Conservation (phyloP, 2,888 invertebrate species). For the Drosophila barbarae region DNA sequence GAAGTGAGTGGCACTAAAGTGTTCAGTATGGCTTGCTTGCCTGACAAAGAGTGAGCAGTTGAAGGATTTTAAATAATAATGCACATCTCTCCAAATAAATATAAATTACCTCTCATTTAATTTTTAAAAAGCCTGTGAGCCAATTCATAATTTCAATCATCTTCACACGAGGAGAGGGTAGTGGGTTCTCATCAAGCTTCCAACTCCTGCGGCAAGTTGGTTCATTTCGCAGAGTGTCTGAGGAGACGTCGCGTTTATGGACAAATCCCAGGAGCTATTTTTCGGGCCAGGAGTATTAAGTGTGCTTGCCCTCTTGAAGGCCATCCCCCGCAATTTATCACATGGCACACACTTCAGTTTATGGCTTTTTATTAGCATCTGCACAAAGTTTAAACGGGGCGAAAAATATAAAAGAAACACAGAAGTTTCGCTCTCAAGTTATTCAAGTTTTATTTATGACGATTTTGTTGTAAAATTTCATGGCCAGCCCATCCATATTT, state of each 20-base stretch:
- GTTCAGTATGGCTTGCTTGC: background rate
- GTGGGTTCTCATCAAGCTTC: constrained; percentile 12
- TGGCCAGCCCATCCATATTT: constrained; percentile 6
- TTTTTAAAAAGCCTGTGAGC: too few relatives aligned
- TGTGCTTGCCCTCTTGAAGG: background rate
- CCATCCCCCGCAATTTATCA: constrained; percentile 28
- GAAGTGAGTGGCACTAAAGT: background rate
- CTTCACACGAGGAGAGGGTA: constrained; percentile 1
- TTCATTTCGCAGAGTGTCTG: constrained; percentile 62
- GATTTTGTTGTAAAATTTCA: constrained; percentile 41
- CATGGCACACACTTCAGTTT: constrained; percentile 40
- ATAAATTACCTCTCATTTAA: background rate
- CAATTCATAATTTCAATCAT: constrained; percentile 21
- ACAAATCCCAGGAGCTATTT: constrained; percentile 40
- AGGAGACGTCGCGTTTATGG: constrained; percentile 40
- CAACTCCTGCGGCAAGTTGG: constrained; percentile 47
- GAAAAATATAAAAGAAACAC: constrained; percentile 3
- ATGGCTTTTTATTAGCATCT: constrained; percentile 37
- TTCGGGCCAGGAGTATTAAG: constrained; percentile 9
- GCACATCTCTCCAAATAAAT: too few relatives aligned
- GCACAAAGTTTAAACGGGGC: constrained; percentile 23
- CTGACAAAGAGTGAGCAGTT: background rate
- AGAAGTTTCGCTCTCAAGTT: background rate
- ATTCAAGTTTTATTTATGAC: constrained; percentile 32
- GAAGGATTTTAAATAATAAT: background rate